Conservation (phyloP, 2,888 invertebrate genomes). For the Oscheius sp. region DNA sequence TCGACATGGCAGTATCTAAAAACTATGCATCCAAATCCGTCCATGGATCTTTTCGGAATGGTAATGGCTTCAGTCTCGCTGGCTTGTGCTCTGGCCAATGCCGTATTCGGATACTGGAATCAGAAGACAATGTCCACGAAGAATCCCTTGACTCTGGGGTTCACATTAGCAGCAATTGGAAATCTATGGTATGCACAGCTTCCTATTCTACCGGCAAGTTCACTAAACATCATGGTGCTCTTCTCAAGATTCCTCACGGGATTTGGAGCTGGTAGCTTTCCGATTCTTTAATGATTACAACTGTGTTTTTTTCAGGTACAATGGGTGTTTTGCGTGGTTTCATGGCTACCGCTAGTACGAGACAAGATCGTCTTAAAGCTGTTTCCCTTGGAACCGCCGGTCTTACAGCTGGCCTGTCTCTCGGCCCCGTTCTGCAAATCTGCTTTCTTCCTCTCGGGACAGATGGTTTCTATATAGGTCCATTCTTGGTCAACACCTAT, state of each 20-base stretch:
- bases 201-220: background rate
- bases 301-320: slow-evolving; percentile 36
- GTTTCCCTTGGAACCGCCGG: slow-evolving; percentile 53
- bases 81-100: slow-evolving; percentile 22
- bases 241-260: slow-evolving; percentile 50
- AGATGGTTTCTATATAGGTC: slow-evolving; percentile 35
- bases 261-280: slow-evolving; percentile 40
- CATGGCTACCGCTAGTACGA: slow-evolving; percentile 54
- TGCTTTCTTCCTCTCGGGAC: slow-evolving; percentile 34
- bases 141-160: slow-evolving; percentile 25
- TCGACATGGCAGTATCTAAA: slow-evolving; percentile 58
- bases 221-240: background rate
- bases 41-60: slow-evolving; percentile 19
- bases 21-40: slow-evolving; percentile 36
- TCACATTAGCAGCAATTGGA: slow-evolving; percentile 26
- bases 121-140: slow-evolving; percentile 33
- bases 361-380: slow-evolving; percentile 53
- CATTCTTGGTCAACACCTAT: slow-evolving; percentile 54
- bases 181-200: slow-evolving; percentile 48
- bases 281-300: background rate
- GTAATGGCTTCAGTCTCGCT: slow-evolving; percentile 10
- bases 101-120: slow-evolving; percentile 36
- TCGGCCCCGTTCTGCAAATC: slow-evolving; percentile 51
- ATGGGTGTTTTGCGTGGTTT: slow-evolving; percentile 53
- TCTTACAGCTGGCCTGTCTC: slow-evolving; percentile 53